These are phyloP conservation scores for Chrysodeixis includens DNA, from an alignment of 2,888 invertebrate species.

Conservation along the genomic window DNA sequence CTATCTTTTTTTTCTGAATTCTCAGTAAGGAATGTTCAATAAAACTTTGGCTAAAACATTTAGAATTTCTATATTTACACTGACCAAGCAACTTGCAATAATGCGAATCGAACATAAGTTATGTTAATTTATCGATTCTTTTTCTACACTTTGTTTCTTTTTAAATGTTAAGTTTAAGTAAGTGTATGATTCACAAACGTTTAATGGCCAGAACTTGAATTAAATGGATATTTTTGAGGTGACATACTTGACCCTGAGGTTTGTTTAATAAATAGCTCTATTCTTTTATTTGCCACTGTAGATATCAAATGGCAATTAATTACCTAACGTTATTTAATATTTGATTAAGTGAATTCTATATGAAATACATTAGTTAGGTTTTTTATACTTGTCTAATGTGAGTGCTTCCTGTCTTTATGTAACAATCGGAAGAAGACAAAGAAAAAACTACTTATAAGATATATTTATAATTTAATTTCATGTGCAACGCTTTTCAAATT, in stretches of 20 bases:
- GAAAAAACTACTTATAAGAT: neutral
- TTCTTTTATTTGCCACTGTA: slow-evolving; percentile 62
- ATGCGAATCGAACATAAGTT: slow-evolving; percentile 43
- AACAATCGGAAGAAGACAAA: neutral
- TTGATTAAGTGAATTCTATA: neutral
- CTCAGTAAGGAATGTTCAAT: neutral
- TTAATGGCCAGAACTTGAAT: slow-evolving; percentile 52
- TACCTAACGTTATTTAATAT: slow-evolving; percentile 12
- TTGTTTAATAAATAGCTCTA: slow-evolving; percentile 61
- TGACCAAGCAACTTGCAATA: slow-evolving; percentile 25
- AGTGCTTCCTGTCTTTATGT: neutral
- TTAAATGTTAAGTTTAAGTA: slow-evolving; percentile 67
- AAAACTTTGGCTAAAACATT: neutral
- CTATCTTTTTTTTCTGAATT: neutral
- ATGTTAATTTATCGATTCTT: slow-evolving; percentile 52
- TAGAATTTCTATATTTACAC: slow-evolving; percentile 28
- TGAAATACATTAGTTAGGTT: neutral
- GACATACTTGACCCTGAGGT: slow-evolving; percentile 72
- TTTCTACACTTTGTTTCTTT: slow-evolving; percentile 61
- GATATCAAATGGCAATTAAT: slow-evolving; percentile 35
- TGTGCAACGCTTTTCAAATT: too few species aligned
- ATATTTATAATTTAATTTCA: too few species aligned
- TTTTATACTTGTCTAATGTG: neutral
- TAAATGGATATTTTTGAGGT: slow-evolving; percentile 68
- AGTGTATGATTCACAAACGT: slow-evolving; percentile 71